A percentile compares a stretch with the other conserved stretches of the same genome.
Evolutionary conservation across 2,888 invertebrate species (phyloP).

Genomic region (Athripsodes cinereus): DNA sequence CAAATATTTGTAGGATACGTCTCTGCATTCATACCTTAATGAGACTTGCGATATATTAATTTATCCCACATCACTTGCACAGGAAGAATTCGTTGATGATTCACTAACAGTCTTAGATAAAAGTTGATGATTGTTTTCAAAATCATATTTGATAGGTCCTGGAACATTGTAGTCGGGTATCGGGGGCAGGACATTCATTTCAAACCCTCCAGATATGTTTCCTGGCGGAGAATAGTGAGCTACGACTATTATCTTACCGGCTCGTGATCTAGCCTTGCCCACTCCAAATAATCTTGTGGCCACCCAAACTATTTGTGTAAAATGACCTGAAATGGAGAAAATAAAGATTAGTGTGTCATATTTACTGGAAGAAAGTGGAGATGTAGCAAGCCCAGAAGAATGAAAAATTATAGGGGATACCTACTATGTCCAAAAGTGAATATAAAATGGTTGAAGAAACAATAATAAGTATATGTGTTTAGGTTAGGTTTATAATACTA

Average conservation of each 20-base stretch:
- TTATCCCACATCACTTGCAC: background rate
- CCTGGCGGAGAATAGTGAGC: conserved; percentile 80
- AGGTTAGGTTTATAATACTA: background rate
- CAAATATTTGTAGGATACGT: no score
- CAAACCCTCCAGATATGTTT: conserved; percentile 67
- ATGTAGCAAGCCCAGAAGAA: no score
- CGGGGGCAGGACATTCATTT: conserved; percentile 72
- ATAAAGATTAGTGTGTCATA: no score
- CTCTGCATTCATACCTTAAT: no score
- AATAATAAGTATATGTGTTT: no score
- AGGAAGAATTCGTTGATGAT: conserved; percentile 14
- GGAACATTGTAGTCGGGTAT: conserved; percentile 55
- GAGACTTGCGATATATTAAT: background rate
- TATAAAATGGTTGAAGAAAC: no score
- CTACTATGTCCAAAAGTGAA: no score
- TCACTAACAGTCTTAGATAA: conserved; percentile 16
- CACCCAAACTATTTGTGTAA: conserved; percentile 83
- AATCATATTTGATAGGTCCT: conserved; percentile 29
- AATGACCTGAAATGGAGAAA: conserved; percentile 67
- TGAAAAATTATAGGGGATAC: no score
- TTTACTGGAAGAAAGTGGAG: no score
- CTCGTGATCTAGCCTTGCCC: conserved; percentile 71
- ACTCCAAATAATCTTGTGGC: conserved; percentile 71
- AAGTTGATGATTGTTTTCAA: conserved; percentile 10
- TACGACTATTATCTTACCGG: conserved; percentile 76